Evolutionary conservation across 2,888 invertebrate species (phyloP), one percentile per base, ranked within the genome.

Genomic region (Himalopsyche kuldschensis): DNA sequence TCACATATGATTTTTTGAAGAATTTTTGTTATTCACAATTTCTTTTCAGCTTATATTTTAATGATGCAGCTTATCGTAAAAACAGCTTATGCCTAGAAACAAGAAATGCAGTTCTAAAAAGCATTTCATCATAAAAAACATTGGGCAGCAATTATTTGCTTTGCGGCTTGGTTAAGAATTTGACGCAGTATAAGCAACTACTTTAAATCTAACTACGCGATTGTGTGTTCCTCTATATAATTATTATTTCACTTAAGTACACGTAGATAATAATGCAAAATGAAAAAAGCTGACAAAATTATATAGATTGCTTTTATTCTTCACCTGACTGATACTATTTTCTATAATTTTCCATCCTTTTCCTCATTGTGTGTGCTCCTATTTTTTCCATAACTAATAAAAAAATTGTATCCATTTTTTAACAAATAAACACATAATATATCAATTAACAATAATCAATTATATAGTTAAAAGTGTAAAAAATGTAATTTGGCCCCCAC

Each of bases 401-500:
- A 27, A 32, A 32, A 31, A 15, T 78, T 83, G 32, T 81, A 8
- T 77, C 32, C 76, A 35, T 27, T 3, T 41, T 35, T 76, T 20
- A 10, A 76, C 30, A 76, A 32, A 76, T 76, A n/a, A 76, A 76
- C 20, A 35, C 8, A 35, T 63, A 69, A 27, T 11, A 30, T 30
- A 69, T 20, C 55, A n/a, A 10, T 20, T 55, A 55, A 55, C 55
- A 20, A 55, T 55, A 20, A 55, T 55, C 24, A 55, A 55, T 24
- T 24, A 75, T 75, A 90, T 88, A 92, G 92, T 89, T 87, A 90
- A 91, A 90, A 91, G 89, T 89, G 89, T 91, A 84, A 92, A 91
- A 90, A 92, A 91, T 88, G 89, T 92, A 88, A 91, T 91, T 89
- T 92, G 92, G 92, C 92, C 92, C 89, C 91, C 91, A 87, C 90